Evolutionary conservation across 2,888 invertebrate species (phyloP), one percentile per base, ranked within the genome.

Genomic region (Chirona hameri): DNA sequence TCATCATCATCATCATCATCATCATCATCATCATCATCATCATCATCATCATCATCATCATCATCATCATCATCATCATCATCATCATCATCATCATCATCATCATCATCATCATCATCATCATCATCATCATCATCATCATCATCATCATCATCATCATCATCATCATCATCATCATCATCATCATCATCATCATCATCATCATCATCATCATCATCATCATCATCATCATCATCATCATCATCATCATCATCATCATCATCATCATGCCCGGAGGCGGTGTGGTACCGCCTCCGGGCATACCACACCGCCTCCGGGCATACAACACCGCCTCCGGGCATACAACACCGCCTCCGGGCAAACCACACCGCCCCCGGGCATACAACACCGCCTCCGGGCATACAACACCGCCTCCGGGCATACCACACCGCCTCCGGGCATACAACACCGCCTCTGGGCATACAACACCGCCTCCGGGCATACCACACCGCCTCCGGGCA

Each of bases 71-170:
- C 29, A 80, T 80, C 80, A 80, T 27, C 80, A 80, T 80, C 80
- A 80, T 80, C 80, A 80, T 80, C 80, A 80, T 80, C 80, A 80
- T 80, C 80, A 80, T 80, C 80, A 80, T 80, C 80, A 80, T 81
- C 80, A 80, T 80, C 80, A 80, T 80, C 80, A 80, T 80, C 80
- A 80, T 80, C 80, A 80, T 80, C 80, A 80, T 80, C 80, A 80
- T 79, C 27, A 79, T 79, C 79, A 79, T 79, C 79, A 79, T 80
- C 80, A 80, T 81, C 81, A 81, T 55, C 81, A 57, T 81, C 81
- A 80, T 80, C 80, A 80, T 80, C 80, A 80, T 27, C 79, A 79
- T 80, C 80, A 80, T 80, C 80, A 80, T 80, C 80, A 15, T 80
- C 29, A 31, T 80, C 80, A 80, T 80, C 80, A 80, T 80, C 80